Conservation (phyloP, 2,797 vertebrate species). For the Anniella stebbinsi region DNA sequence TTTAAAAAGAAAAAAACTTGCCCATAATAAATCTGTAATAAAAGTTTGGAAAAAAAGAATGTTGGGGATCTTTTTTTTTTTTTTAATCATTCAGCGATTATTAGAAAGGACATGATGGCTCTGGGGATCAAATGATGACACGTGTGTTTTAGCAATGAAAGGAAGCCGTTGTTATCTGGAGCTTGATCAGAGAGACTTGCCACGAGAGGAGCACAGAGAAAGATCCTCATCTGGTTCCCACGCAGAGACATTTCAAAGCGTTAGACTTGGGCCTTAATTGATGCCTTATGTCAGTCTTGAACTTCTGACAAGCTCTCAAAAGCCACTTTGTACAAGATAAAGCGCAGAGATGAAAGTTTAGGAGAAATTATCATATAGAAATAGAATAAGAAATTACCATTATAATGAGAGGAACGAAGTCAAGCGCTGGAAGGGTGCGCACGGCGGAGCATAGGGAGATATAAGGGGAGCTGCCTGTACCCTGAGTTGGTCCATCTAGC, state of each 20-base stretch:
- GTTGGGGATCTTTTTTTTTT: background rate
- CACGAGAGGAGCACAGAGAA: background rate
- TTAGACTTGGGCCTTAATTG: slow-evolving; percentile 10
- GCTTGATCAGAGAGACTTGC: slow-evolving; percentile 5
- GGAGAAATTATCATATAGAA: slow-evolving; percentile 21
- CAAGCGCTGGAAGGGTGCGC: background rate
- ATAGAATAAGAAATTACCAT: slow-evolving; percentile 18
- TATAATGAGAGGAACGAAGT: background rate
- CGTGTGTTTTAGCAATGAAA: background rate
- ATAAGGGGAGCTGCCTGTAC: too few relatives aligned
- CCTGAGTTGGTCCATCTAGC: too few relatives aligned
- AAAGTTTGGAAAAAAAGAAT: background rate
- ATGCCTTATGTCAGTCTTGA: slow-evolving; percentile 31
- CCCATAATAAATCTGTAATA: background rate
- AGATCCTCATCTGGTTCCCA: background rate
- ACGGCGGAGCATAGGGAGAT: background rate
- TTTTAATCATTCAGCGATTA: background rate
- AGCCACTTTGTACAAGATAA: slow-evolving; percentile 33
- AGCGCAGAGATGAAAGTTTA: slow-evolving; percentile 13
- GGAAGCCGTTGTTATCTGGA: background rate
- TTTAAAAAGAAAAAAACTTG: background rate
- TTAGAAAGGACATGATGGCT: background rate
- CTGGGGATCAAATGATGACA: background rate
- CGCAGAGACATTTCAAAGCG: slow-evolving; percentile 18
- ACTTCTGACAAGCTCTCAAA: slow-evolving; percentile 28